Evolutionary conservation across 2,888 invertebrate genomes (phyloP).

Genomic region (Mythimna ferrago): DNA sequence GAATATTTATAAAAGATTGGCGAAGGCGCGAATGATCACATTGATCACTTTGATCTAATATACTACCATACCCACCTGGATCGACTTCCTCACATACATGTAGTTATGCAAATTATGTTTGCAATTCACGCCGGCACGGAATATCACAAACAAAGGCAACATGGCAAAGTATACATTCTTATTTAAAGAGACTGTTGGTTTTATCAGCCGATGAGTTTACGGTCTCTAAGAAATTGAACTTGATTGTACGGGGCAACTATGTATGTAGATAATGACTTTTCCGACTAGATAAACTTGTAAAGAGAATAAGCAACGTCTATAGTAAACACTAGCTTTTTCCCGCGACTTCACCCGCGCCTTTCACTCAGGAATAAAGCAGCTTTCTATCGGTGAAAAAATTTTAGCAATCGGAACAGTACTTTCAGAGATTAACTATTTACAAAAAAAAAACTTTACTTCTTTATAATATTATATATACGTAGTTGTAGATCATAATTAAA

Average conservation of each 20-base stretch:
- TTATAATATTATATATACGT: too few species aligned
- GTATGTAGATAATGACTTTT: conserved; percentile 56
- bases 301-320: conserved; percentile 63
- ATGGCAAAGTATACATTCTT: conserved; percentile 52
- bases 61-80: conserved; percentile 24
- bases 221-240: conserved; percentile 45
- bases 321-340: conserved; percentile 58
- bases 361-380: too few species aligned
- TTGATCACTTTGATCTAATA: conserved; percentile 17
- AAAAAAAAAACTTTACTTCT: too few species aligned
- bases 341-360: too few species aligned
- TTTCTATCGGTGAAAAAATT: too few species aligned
- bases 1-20: conserved; percentile 1
- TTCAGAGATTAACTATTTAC: too few species aligned
- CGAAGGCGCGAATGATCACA: neutral
- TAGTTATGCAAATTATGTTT: conserved; percentile 58
- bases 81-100: conserved; percentile 41
- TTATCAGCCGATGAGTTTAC: conserved; percentile 45
- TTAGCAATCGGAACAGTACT: too few species aligned
- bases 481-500: too few species aligned
- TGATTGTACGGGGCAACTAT: conserved; percentile 39
- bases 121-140: conserved; percentile 54
- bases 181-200: conserved; percentile 52
- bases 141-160: conserved; percentile 51
- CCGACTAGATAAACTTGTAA: conserved; percentile 65